phyloP scores from a whole-genome alignment of 2,888 invertebrate genomes.

The Agapostemon virescens region DNA sequence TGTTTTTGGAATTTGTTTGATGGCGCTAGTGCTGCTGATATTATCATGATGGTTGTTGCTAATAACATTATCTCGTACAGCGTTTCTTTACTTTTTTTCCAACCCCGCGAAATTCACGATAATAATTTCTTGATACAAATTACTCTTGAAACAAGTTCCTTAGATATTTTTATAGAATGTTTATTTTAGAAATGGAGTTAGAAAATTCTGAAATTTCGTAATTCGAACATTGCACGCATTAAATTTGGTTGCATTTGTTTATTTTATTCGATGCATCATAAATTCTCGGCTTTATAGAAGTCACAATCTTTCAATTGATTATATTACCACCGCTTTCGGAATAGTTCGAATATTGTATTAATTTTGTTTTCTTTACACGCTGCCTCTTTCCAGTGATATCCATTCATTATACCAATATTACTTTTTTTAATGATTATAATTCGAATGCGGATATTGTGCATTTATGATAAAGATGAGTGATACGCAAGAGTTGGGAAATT shows the following conservation, averaged over 20 bases:
- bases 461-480: background rate
- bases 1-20: slow-evolving; percentile 51
- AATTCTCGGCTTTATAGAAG: too few relatives aligned
- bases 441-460: background rate
- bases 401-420: background rate
- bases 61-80: slow-evolving; percentile 7
- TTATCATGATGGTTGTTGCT: slow-evolving; percentile 12
- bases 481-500: background rate
- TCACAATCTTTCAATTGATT: too few relatives aligned
- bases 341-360: background rate
- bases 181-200: background rate
- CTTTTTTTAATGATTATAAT: background rate
- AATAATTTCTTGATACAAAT: background rate
- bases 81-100: background rate
- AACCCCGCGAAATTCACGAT: background rate
- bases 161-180: background rate
- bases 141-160: too few relatives aligned
- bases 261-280: too few relatives aligned
- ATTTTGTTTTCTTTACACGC: background rate
- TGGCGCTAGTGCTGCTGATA: slow-evolving; percentile 33
- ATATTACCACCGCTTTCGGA: too few relatives aligned
- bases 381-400: background rate
- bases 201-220: background rate
- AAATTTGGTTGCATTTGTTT: background rate
- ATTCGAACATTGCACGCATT: too few relatives aligned